Conservation (phyloP, 2,888 invertebrate genomes). For the Celastrina argiolus region DNA sequence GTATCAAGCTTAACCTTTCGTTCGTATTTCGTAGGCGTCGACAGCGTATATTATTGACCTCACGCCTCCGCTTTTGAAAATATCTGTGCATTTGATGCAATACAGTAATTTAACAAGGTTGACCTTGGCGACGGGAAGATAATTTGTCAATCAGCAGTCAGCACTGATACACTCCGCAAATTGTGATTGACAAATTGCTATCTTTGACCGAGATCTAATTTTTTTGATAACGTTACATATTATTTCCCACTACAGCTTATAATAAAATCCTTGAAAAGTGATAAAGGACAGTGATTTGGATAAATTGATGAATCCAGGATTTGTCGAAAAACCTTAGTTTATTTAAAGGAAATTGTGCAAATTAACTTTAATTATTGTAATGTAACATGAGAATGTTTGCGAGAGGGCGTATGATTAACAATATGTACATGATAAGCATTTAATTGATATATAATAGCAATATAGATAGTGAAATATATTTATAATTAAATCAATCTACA, state of each 20-base stretch:
- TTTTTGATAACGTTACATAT: background rate
- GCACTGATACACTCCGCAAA: background rate
- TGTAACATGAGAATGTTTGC: background rate
- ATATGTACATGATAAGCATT: background rate
- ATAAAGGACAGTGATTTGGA: no score
- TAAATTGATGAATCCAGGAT: no score
- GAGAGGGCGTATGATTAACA: background rate
- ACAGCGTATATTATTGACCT: background rate
- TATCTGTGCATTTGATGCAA: background rate
- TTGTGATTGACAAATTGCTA: slow-evolving; percentile 9
- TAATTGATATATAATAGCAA: background rate
- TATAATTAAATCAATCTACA: background rate
- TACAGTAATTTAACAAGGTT: background rate
- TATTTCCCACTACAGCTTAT: background rate
- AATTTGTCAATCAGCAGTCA: slow-evolving; percentile 3
- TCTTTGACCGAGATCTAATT: background rate
- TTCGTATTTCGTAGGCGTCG: no score
- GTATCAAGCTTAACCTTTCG: background rate
- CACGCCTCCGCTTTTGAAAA: background rate
- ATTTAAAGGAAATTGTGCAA: no score
- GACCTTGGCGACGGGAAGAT: background rate
- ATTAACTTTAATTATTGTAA: no score
- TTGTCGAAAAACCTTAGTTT: no score
- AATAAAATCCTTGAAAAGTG: background rate
- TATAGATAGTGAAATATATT: background rate